Evolutionary conservation across 2,113 vertebrate genomes (phyloP).

Genomic region (Alosa alosa): DNA sequence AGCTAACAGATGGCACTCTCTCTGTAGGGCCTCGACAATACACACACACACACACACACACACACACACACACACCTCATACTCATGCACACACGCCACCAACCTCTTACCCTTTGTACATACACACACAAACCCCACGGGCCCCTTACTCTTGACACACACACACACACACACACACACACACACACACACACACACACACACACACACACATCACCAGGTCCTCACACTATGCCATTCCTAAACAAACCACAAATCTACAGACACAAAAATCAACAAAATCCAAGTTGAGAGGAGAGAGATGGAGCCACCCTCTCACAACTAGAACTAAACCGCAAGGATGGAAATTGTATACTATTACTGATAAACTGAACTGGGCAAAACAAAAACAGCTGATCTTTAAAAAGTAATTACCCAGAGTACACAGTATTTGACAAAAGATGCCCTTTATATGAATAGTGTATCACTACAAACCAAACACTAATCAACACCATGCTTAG

Average conservation of each 20-base stretch:
- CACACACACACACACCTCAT: slow-evolving; percentile 9
- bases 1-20: slow-evolving; percentile 62
- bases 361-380: not conserved
- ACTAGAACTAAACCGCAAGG: not conserved
- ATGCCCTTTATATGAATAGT: not conserved
- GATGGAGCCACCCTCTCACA: not conserved
- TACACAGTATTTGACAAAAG: not conserved
- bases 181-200: too few species aligned
- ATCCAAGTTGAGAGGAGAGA: not conserved
- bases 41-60: slow-evolving; percentile 46
- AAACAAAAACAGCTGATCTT: not conserved
- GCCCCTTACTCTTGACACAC: not conserved
- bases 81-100: not conserved
- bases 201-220: not conserved
- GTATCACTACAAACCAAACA: not conserved
- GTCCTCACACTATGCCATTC: not conserved
- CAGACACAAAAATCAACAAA: not conserved
- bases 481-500: not conserved
- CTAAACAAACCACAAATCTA: not conserved
- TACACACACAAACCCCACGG: not conserved
- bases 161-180: not conserved
- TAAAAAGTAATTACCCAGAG: too few species aligned
- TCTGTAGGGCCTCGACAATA: slow-evolving; percentile 56
- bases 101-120: not conserved
- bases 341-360: not conserved